phyloP scores from a whole-genome alignment of 2,888 invertebrate species.

The Drosophila vallismaia region DNA sequence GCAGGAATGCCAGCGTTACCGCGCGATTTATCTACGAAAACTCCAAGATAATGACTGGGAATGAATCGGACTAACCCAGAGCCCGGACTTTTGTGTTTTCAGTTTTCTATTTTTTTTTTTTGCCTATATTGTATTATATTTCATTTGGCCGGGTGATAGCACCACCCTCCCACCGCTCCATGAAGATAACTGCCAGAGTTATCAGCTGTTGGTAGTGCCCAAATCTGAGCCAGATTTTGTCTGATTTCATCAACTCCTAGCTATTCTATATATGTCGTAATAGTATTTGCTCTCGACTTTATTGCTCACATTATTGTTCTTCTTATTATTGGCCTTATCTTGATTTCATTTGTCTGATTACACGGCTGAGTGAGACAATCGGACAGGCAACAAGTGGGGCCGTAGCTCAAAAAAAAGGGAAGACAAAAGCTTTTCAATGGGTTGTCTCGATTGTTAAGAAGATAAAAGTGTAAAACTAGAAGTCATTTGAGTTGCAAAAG shows the following conservation, averaged over 20 bases:
- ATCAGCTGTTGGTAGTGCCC: constrained; percentile 28
- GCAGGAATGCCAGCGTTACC: constrained; percentile 48
- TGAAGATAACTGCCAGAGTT: constrained; percentile 61
- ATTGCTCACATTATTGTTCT: constrained; percentile 26
- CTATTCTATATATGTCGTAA: constrained; percentile 42
- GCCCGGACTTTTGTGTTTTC: constrained; percentile 37
- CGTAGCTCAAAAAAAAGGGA: constrained; percentile 40
- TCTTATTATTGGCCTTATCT: constrained; percentile 18
- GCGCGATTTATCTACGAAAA: constrained; percentile 75
- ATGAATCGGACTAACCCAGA: constrained; percentile 33
- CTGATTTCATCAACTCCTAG: constrained; percentile 28
- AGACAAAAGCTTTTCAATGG: constrained; percentile 5
- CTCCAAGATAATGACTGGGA: constrained; percentile 71
- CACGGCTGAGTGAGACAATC: constrained; percentile 18
- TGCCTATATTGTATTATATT: constrained; percentile 70
- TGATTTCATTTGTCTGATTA: constrained; percentile 44
- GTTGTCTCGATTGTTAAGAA: background rate
- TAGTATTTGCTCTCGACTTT: constrained; percentile 23
- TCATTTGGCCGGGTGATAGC: constrained; percentile 65
- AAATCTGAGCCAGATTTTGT: constrained; percentile 15
- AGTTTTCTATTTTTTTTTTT: too few relatives aligned
- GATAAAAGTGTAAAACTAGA: constrained; percentile 1
- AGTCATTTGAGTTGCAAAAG: background rate
- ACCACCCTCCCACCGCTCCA: constrained; percentile 3
- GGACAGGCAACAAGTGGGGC: constrained; percentile 21